phyloP scores from a whole-genome alignment of 2,113 vertebrate species.

The Hiodon tergisus region DNA sequence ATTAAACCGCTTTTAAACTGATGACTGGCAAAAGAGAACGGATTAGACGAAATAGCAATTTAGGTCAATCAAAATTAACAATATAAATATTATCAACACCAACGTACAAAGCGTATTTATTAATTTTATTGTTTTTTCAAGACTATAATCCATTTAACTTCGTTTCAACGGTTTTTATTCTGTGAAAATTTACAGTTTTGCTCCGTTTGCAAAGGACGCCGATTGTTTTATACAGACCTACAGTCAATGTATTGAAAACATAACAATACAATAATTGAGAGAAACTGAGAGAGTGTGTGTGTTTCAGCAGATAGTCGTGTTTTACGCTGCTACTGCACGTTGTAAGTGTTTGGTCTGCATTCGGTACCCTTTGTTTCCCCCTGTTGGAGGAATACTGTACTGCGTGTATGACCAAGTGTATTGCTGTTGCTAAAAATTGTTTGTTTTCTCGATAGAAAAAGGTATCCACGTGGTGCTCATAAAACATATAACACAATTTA shows the following conservation, averaged over 20 bases:
- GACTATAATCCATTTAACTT: too few relatives aligned
- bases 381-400: slow-evolving; percentile 18
- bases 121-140: background rate
- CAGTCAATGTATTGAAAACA: too few relatives aligned
- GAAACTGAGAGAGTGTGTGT: too few relatives aligned
- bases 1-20: slow-evolving; percentile 62
- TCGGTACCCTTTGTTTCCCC: slow-evolving; percentile 30
- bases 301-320: too few relatives aligned
- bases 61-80: slow-evolving; percentile 50
- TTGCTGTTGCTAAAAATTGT: background rate
- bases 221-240: too few relatives aligned
- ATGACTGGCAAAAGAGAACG: slow-evolving; percentile 54
- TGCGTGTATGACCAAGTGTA: background rate
- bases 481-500: too few relatives aligned
- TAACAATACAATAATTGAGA: too few relatives aligned
- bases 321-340: background rate
- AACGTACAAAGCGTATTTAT: background rate
- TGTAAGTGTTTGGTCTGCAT: background rate
- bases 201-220: too few relatives aligned
- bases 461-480: too few relatives aligned
- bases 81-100: slow-evolving; percentile 33
- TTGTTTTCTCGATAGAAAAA: slow-evolving; percentile 1
- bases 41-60: slow-evolving; percentile 45
- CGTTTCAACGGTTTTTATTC: too few relatives aligned
- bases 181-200: too few relatives aligned